A percentile compares a stretch with the other conserved stretches of the same genome.
Conservation (phyloP, 2,113 vertebrate species). For the human (Homo sapiens) region GRCh38 chr2:10993501-10994000, state of each 20-base stretch:
- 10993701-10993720: background rate
- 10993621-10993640: background rate
- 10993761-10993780: rapidly evolving
- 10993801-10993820: rapidly evolving
- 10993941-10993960: background rate
- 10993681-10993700: background rate
- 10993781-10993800: too few species aligned
- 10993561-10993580: background rate
- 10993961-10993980: rapidly evolving
- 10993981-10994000: background rate
- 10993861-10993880: background rate
- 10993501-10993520: background rate
- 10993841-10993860: background rate
- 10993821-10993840: background rate
- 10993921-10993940: background rate
- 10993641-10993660: background rate
- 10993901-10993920: background rate
- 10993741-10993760: rapidly evolving
- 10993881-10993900: background rate
- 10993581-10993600: background rate
- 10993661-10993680: background rate
- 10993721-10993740: background rate
- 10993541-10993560: background rate
- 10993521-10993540: background rate
- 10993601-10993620: rapidly evolving